A percentile compares a stretch with the other conserved stretches of the same genome.
phyloP scores from a whole-genome alignment of 2,888 invertebrate genomes.

The Hirtodrosophila confusa region DNA sequence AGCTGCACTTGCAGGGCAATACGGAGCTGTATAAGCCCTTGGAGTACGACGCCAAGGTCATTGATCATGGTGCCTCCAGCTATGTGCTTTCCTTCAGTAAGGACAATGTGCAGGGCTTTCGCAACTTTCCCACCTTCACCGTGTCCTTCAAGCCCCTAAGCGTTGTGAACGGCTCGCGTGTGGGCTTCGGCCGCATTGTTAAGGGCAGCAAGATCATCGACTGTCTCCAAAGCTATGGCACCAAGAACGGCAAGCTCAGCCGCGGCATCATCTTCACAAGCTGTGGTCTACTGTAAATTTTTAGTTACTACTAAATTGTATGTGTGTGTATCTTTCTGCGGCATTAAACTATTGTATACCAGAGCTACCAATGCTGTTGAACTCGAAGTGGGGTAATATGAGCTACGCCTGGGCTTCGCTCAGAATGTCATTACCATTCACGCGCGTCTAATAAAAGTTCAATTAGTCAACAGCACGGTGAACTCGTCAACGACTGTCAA shows the following conservation, averaged over 20 bases:
- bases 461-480: conserved; percentile 39
- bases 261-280: conserved; percentile 59
- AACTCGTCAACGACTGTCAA: conserved; percentile 30
- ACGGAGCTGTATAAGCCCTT: conserved; percentile 37
- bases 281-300: conserved; percentile 65
- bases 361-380: no score
- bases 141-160: conserved; percentile 75
- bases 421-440: conserved; percentile 3
- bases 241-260: conserved; percentile 77
- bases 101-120: conserved; percentile 49
- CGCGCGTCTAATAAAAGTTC: conserved; percentile 29
- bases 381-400: no score
- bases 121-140: conserved; percentile 54
- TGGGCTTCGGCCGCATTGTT: conserved; percentile 76
- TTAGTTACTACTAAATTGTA: conserved; percentile 11
- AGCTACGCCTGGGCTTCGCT: no score
- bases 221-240: conserved; percentile 71
- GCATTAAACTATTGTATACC: no score
- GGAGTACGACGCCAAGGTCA: conserved; percentile 62
- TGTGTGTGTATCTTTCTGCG: conserved; percentile 2
- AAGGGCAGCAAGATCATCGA: conserved; percentile 68
- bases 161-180: conserved; percentile 67
- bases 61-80: conserved; percentile 54
- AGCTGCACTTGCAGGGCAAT: conserved; percentile 29
- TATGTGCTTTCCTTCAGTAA: conserved; percentile 65